A percentile compares a stretch with the other conserved stretches of the same genome.
These are phyloP conservation scores for Strix uralensis DNA, from an alignment of 2,113 vertebrate genomes.

Conservation along the genomic window DNA sequence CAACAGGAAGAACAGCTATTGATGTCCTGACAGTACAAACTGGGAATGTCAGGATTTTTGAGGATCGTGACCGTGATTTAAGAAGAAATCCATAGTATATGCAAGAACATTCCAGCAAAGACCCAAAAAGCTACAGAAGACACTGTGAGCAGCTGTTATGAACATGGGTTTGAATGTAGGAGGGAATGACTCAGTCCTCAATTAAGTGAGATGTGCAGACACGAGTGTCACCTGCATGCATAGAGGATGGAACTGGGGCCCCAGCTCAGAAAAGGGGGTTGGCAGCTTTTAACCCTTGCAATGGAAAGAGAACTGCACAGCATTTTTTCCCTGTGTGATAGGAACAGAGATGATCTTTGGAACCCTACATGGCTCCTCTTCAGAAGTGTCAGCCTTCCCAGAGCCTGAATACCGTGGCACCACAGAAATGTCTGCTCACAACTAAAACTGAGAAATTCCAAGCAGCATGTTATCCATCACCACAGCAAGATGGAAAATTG, in stretches of 20 bases:
- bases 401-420: not conserved
- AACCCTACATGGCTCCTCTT: not conserved
- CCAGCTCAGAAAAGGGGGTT: not conserved
- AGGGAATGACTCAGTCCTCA: constrained; percentile 35
- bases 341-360: not conserved
- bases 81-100: not conserved
- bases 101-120: not conserved
- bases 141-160: not conserved
- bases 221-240: not conserved
- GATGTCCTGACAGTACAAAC: not conserved
- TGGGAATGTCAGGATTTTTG: not conserved
- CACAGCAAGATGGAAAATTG: not conserved
- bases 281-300: not conserved
- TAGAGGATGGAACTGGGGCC: not conserved
- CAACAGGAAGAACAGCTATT: not conserved
- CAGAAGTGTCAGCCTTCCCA: not conserved
- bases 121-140: not conserved
- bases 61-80: not conserved
- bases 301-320: not conserved
- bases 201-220: not conserved
- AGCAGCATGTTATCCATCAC: not conserved
- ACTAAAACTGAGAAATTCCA: not conserved
- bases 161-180: not conserved
- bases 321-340: fast-evolving
- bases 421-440: not conserved